Base-by-base conservation (phyloP, 1,140 invertebrate genomes). In the Calephelis virginiensis region DNA sequence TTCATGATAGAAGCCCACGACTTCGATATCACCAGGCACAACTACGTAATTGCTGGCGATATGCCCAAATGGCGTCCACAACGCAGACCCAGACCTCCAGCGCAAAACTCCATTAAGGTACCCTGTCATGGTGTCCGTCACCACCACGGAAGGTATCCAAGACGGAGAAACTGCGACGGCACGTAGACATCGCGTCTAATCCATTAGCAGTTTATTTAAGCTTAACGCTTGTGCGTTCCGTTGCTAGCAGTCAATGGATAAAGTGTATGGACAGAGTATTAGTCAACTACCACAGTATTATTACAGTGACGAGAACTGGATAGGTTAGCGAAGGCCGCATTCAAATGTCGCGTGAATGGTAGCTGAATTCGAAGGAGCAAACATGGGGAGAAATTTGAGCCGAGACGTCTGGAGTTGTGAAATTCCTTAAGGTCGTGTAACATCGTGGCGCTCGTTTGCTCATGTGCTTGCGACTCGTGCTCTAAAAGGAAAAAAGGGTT, bases 271-370 rank as follows among this genome's bases (percentile, higher is more conserved):
- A 86, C 86, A 89, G 87, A 89, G 88, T 90, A 90, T 90, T 90
- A 90, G 88, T 90, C 88, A 90, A 90, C 86, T 89, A 88, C 82
- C 88, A 82, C 88, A 90, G 88, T 90, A 90, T 90, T 90, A 90
- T 90, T 86, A 87, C 86, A 89, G 86, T 88, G 85, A 85, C 85
- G 86, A 89, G 83, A 82, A 90, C 85, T 87, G 87, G 85, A 86
- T 82, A 89, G 81, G 86, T 86, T 78, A 85, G 84, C 79, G 76
- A 79, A 73, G 81, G 85, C 78, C 82, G 84, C 84, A 80, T 78
- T 74, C 73, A 78, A 81, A 82, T 79, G 85, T 75, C 85, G 78
- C 77, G 80, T 83, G 78, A 83, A 89, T 88, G 85, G 87, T 89
- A 90, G 86, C 86, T 83, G 82, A 82, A 82, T 43, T 83, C 83